Evolutionary conservation across 2,113 vertebrate genomes (phyloP).

Genomic region (Mobula birostris): DNA sequence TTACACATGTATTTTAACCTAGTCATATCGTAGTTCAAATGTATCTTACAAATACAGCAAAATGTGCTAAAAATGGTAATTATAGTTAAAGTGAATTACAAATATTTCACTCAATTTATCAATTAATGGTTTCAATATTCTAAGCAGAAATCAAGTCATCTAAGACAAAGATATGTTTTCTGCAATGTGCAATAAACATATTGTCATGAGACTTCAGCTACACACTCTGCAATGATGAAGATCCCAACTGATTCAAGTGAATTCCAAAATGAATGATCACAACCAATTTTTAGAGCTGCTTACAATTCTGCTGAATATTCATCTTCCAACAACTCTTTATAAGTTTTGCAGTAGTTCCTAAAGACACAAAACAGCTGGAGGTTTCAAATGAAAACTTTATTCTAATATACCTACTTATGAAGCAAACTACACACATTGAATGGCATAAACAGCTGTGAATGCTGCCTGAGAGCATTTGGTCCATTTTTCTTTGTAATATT

Average conservation of each 20-base stretch:
- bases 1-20: neutral
- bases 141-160: neutral
- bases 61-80: neutral
- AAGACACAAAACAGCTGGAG: neutral
- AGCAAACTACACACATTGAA: neutral
- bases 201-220: neutral
- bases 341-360: neutral
- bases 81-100: neutral
- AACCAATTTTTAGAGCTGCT: neutral
- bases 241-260: neutral
- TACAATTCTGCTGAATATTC: constrained; percentile 7
- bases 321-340: neutral
- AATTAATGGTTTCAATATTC: constrained; percentile 19
- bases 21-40: neutral
- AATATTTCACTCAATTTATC: neutral
- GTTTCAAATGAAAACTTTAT: neutral
- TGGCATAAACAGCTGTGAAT: neutral
- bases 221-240: too few relatives aligned
- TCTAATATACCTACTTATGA: neutral
- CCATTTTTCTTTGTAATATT: neutral
- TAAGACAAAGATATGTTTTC: neutral
- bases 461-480: neutral
- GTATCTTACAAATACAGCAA: neutral
- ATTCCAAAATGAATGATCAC: neutral
- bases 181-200: neutral